Conservation (phyloP, 2,888 invertebrate genomes). For the Bugula neritina region DNA sequence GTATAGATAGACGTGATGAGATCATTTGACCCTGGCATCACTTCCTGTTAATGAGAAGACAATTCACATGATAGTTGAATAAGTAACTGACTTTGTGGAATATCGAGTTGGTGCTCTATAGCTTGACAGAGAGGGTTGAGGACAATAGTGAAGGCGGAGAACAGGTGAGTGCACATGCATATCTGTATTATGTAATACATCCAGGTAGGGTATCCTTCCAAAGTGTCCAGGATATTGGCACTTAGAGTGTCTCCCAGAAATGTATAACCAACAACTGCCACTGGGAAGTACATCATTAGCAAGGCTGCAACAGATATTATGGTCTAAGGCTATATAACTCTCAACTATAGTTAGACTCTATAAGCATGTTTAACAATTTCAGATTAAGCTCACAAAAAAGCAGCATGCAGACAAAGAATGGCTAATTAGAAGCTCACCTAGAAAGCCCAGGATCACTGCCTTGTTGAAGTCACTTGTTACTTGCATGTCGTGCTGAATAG, state of each 20-base stretch:
- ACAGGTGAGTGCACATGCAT: conserved; percentile 63
- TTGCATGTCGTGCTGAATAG: conserved; percentile 86
- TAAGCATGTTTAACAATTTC: too few species aligned
- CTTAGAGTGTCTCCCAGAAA: conserved; percentile 65
- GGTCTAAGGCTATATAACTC: too few species aligned
- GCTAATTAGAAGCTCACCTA: too few species aligned
- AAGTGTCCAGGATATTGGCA: conserved; percentile 69
- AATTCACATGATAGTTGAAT: too few species aligned
- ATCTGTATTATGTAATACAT: conserved; percentile 60
- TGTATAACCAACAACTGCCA: conserved; percentile 64
- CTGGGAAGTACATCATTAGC: conserved; percentile 64
- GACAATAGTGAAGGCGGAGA: conserved; percentile 65
- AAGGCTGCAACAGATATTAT: conserved; percentile 41
- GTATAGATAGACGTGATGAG: too few species aligned
- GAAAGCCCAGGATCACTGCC: conserved; percentile 68
- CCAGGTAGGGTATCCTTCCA: conserved; percentile 52
- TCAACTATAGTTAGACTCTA: too few species aligned
- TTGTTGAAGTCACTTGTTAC: conserved; percentile 67
- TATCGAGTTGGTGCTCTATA: conserved; percentile 68
- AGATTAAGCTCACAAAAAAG: too few species aligned
- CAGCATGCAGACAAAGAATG: too few species aligned
- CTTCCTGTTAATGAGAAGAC: too few species aligned
- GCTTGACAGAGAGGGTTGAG: conserved; percentile 72
- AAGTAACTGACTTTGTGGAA: conserved; percentile 68
- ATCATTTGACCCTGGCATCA: too few species aligned